Percentiles rank a stretch among this genome's conserved stretches.
phyloP scores from a whole-genome alignment of 2,113 vertebrate genomes.

The Alouatta palliata region DNA sequence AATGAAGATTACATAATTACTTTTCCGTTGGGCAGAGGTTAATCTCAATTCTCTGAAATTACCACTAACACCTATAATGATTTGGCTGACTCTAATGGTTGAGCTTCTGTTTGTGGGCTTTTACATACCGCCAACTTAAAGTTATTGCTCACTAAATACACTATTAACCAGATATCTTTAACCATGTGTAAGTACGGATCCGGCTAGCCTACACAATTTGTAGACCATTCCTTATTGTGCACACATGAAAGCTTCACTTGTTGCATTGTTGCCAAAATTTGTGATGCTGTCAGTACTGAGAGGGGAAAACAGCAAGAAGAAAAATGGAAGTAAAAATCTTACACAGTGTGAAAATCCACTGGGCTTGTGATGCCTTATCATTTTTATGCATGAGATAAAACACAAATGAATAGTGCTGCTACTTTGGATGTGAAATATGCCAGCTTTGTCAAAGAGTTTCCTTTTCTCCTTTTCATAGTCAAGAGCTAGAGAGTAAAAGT shows the following conservation, averaged over 20 bases:
- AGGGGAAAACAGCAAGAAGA: background rate
- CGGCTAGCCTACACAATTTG: background rate
- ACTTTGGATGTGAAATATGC: background rate
- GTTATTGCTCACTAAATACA: background rate
- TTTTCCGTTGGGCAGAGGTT: background rate
- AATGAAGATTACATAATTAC: background rate
- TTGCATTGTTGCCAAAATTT: background rate
- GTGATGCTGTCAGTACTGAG: background rate
- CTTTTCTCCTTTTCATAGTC: background rate
- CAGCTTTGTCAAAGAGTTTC: background rate
- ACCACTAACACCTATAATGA: background rate
- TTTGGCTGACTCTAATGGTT: background rate
- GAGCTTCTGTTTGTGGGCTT: background rate
- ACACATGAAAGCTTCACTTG: background rate
- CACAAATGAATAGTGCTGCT: background rate
- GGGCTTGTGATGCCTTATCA: background rate
- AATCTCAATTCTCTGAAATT: conserved; percentile 25
- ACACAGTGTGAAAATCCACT: background rate
- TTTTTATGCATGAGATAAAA: background rate
- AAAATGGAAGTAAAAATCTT: background rate
- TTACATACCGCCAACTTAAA: background rate
- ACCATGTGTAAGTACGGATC: background rate
- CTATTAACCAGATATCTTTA: background rate
- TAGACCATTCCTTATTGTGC: background rate
- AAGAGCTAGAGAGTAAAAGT: background rate